phyloP scores from a whole-genome alignment of 30 jellyfish, hydroid and myxozoan genomes.

The Pelagia noctiluca region DNA sequence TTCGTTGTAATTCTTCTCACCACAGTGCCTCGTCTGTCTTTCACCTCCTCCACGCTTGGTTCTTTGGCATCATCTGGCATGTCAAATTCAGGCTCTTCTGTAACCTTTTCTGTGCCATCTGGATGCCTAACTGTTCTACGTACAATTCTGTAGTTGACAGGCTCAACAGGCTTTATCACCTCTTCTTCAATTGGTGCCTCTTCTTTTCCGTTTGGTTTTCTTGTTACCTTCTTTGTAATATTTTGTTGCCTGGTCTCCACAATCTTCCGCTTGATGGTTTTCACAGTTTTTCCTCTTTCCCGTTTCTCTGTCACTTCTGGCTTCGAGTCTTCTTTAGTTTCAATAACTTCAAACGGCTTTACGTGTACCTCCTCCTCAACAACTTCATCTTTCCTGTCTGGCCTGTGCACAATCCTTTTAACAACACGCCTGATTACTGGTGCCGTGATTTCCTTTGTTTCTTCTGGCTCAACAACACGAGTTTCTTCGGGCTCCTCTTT shows the following conservation, averaged over 20 bases:
- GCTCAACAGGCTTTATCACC: slow-evolving; percentile 59
- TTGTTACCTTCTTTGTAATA: background rate
- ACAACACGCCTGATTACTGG: slow-evolving; percentile 7
- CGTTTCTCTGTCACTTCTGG: slow-evolving; percentile 1
- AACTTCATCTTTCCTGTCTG: slow-evolving; percentile 58
- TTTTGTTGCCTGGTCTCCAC: slow-evolving; percentile 5
- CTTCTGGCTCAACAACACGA: slow-evolving; percentile 14
- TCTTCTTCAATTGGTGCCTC: slow-evolving; percentile 38
- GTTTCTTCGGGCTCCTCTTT: slow-evolving; percentile 21
- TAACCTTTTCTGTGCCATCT: slow-evolving; percentile 25
- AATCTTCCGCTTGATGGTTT: background rate
- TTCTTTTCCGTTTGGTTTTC: slow-evolving; percentile 14
- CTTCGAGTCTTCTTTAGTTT: background rate
- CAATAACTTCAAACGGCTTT: background rate
- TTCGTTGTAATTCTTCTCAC: slow-evolving; percentile 50
- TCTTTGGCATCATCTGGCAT: slow-evolving; percentile 76
- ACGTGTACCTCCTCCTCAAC: background rate
- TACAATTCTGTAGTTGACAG: slow-evolving; percentile 4
- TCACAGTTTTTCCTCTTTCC: background rate
- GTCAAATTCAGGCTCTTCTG: slow-evolving; percentile 44
- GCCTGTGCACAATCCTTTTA: slow-evolving; percentile 46
- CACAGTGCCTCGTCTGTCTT: slow-evolving; percentile 60
- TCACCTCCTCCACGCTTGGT: slow-evolving; percentile 51
- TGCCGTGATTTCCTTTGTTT: background rate
- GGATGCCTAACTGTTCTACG: slow-evolving; percentile 12